Evolutionary conservation across 2,797 vertebrate species (phyloP).

Genomic region (Anguilla megastoma): DNA sequence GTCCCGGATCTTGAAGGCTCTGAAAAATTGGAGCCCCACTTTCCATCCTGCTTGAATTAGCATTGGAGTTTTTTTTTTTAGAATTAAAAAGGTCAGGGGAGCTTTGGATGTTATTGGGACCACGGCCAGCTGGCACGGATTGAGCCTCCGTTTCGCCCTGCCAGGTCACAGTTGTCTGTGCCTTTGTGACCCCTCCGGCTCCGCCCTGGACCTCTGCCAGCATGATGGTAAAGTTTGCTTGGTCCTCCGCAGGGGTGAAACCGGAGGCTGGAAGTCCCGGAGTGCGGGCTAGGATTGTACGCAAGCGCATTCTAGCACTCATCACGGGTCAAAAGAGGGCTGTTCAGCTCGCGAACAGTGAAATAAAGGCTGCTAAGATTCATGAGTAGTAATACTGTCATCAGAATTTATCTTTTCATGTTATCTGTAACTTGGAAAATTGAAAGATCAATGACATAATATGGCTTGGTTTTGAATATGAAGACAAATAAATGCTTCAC

Average conservation of each 20-base stretch:
- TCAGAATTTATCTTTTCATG: neutral
- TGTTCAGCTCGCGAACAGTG: neutral
- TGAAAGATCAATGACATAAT: neutral
- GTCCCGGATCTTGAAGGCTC: neutral
- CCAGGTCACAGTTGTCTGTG: constrained; percentile 67
- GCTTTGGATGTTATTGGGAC: constrained; percentile 58
- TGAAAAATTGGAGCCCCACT: constrained; percentile 8
- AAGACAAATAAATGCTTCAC: neutral
- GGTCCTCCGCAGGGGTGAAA: constrained; percentile 41
- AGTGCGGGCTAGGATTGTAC: neutral
- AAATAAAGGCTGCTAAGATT: neutral
- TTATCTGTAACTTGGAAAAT: neutral
- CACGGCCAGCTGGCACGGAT: constrained; percentile 68
- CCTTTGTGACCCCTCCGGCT: constrained; percentile 56
- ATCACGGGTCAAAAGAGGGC: neutral
- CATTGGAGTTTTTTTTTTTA: constrained; percentile 5
- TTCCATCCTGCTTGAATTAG: constrained; percentile 15
- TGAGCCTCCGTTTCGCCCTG: constrained; percentile 46
- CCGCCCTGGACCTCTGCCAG: constrained; percentile 64
- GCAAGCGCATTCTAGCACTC: constrained; percentile 12
- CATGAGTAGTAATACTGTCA: neutral
- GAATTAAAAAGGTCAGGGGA: constrained; percentile 62
- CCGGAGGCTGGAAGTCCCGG: constrained; percentile 25
- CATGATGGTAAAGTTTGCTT: constrained; percentile 64
- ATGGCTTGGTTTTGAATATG: neutral